Conservation (phyloP, 2,113 vertebrate species). For the Python bivittatus region DNA sequence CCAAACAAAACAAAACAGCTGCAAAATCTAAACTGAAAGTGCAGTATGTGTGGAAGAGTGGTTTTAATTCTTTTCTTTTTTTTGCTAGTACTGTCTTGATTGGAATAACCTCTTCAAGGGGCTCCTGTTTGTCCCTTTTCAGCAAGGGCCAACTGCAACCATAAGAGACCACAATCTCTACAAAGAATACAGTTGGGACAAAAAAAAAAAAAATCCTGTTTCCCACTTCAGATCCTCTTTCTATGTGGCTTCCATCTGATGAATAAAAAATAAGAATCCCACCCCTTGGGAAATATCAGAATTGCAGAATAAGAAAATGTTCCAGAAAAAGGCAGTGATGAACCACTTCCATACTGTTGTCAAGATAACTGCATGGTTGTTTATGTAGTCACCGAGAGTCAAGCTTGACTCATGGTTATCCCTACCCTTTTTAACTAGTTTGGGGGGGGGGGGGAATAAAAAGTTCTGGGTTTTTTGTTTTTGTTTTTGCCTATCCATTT, state of each 20-base stretch:
- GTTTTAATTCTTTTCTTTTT: background rate
- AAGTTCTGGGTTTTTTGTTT: background rate
- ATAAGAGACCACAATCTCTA: background rate
- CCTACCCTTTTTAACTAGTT: background rate
- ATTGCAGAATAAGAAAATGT: background rate
- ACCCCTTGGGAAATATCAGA: background rate
- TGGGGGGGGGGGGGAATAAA: background rate
- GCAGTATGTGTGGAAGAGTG: background rate
- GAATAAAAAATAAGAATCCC: no score
- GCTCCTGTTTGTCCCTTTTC: background rate
- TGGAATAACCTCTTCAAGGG: background rate
- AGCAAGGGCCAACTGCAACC: background rate
- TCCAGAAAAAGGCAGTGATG: background rate
- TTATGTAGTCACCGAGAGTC: background rate
- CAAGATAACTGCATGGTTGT: background rate
- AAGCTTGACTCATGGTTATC: background rate
- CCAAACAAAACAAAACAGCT: background rate
- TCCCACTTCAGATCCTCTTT: background rate
- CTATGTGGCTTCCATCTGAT: background rate
- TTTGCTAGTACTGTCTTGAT: background rate
- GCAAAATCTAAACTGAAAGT: background rate
- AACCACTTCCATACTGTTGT: background rate
- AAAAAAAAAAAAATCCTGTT: background rate
- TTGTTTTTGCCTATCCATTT: background rate
- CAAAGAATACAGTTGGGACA: background rate